A percentile compares a stretch with the other conserved stretches of the same genome.
Evolutionary conservation across 2,888 invertebrate genomes (phyloP).

Genomic region (Anthophora plumipes): DNA sequence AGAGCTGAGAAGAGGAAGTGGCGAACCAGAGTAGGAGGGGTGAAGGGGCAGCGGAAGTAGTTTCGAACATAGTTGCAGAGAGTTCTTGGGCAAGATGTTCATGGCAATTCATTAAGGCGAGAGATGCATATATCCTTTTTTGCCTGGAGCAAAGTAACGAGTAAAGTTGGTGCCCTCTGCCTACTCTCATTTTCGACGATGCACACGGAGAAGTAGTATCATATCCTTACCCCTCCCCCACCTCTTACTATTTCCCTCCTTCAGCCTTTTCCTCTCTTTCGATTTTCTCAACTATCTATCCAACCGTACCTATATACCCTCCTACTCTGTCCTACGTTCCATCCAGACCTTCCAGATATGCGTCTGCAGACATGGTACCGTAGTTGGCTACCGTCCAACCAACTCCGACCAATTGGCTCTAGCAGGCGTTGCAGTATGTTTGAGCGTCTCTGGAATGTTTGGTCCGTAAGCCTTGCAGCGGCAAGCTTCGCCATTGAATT

Average conservation of each 20-base stretch:
- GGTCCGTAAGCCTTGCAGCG: constrained; percentile 56
- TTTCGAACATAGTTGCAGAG: constrained; percentile 9
- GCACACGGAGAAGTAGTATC: constrained; percentile 26
- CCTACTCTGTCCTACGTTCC: constrained; percentile 47
- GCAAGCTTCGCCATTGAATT: constrained; percentile 54
- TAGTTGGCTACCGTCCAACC: constrained; percentile 81
- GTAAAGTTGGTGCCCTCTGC: constrained; percentile 76
- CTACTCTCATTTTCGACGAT: constrained; percentile 56
- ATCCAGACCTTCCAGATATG: constrained; percentile 68
- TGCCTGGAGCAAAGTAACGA: constrained; percentile 74
- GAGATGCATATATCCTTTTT: constrained; percentile 45
- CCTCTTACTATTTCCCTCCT: constrained; percentile 24
- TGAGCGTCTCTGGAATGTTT: constrained; percentile 72
- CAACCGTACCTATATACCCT: constrained; percentile 11
- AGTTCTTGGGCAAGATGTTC: constrained; percentile 49
- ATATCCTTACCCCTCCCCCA: constrained; percentile 29
- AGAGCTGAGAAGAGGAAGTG: neutral
- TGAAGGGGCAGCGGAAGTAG: neutral
- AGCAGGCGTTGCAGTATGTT: constrained; percentile 68
- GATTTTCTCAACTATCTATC: constrained; percentile 26
- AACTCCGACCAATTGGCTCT: constrained; percentile 81
- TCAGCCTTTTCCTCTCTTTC: neutral
- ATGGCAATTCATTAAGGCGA: constrained; percentile 62
- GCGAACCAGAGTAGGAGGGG: too few relatives aligned
- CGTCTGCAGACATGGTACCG: constrained; percentile 74